Percentiles rank a stretch among this genome's conserved stretches.
Conservation (phyloP, 2,113 vertebrate genomes). For the Chlorocebus sabaeus region DNA sequence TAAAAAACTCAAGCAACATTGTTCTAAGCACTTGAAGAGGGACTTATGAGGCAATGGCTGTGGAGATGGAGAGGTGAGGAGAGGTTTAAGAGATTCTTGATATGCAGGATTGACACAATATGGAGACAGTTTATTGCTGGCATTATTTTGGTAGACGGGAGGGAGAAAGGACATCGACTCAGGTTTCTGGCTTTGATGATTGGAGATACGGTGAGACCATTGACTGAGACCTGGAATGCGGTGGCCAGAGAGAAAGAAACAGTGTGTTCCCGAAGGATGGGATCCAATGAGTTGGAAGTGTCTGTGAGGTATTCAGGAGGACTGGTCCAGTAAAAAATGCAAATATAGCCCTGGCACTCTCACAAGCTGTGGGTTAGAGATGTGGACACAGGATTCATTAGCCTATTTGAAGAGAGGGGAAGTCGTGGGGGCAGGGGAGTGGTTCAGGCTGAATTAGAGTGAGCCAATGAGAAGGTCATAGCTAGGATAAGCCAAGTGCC, state of each 20-base stretch:
- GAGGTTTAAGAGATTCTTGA: background rate
- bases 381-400: background rate
- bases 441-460: background rate
- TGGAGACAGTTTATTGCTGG: background rate
- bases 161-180: background rate
- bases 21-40: background rate
- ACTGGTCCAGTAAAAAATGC: background rate
- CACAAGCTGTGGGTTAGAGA: background rate
- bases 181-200: background rate
- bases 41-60: background rate
- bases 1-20: background rate
- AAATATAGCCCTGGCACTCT: background rate
- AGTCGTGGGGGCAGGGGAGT: background rate
- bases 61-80: background rate
- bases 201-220: background rate
- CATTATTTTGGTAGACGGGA: background rate
- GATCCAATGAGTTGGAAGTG: background rate
- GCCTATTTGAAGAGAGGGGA: background rate
- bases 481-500: background rate
- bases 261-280: background rate
- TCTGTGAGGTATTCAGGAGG: background rate
- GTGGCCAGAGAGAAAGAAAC: background rate
- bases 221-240: accelerated
- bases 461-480: background rate
- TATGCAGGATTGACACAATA: background rate